Conservation (phyloP, 2,113 vertebrate genomes). For the Arizona elegans region DNA sequence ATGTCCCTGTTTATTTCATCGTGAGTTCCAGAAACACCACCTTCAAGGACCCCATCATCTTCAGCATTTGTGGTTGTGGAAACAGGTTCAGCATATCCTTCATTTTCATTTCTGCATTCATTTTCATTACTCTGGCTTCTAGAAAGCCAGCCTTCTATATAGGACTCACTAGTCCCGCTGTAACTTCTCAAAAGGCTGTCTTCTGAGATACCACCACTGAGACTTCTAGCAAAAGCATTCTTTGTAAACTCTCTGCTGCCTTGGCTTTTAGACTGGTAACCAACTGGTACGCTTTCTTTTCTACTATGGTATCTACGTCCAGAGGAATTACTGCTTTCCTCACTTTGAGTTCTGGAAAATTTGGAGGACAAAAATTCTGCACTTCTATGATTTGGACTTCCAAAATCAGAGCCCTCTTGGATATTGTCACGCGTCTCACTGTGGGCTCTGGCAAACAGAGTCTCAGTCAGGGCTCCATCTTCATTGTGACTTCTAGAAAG, state of each 20-base stretch:
- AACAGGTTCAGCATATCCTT: not conserved
- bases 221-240: not conserved
- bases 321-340: not conserved
- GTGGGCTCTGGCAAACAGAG: not conserved
- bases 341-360: not conserved
- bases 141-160: not conserved
- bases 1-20: not conserved
- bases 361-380: not conserved
- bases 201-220: not conserved
- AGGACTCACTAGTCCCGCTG: not conserved
- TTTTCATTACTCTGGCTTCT: constrained; percentile 4
- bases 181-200: not conserved
- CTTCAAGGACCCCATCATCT: not conserved
- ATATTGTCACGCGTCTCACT: not conserved
- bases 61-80: not conserved
- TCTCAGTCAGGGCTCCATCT: constrained; percentile 1
- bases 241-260: not conserved
- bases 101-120: not conserved
- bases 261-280: not conserved
- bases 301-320: not conserved
- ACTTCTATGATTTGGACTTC: constrained; percentile 1
- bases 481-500: not conserved
- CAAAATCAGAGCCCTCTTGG: not conserved
- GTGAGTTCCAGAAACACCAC: not conserved
- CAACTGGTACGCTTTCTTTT: not conserved